These are phyloP conservation scores for Oscarella lobularis DNA, from an alignment of 37 sponge, comb jelly and placozoan genomes.

Conservation along the genomic window DNA sequence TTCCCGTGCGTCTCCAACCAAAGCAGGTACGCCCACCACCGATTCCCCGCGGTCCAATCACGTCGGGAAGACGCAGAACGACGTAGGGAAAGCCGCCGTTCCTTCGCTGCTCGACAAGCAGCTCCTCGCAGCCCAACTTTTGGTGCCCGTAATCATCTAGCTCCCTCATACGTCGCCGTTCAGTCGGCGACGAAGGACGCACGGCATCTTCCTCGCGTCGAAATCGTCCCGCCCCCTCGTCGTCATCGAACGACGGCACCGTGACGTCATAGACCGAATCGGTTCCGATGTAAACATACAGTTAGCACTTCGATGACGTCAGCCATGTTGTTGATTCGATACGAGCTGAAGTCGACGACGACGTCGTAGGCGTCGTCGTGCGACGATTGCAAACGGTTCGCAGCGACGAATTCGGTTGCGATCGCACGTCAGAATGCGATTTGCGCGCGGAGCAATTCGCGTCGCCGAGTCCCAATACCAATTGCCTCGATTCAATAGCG, in stretches of 20 bases:
- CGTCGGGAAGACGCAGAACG: constrained; percentile 27
- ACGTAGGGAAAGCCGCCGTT: constrained; percentile 2
- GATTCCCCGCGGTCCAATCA: constrained; percentile 35
- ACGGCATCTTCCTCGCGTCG: constrained; percentile 14
- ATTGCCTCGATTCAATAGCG: constrained; percentile 19
- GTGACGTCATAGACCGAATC: constrained; percentile 39
- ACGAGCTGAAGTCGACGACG: constrained; percentile 27
- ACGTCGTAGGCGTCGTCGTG: constrained; percentile 8
- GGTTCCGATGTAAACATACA: constrained; percentile 29
- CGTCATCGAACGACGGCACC: neutral
- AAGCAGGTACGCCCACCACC: constrained; percentile 26
- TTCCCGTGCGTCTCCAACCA: constrained; percentile 15
- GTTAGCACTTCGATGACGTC: constrained; percentile 1
- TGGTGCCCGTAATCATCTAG: constrained; percentile 20
- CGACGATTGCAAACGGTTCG: constrained; percentile 13
- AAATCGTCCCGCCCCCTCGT: neutral
- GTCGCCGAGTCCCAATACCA: constrained; percentile 19
- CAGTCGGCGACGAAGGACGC: neutral
- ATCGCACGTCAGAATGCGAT: neutral
- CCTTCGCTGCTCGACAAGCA: neutral
- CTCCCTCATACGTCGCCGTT: neutral
- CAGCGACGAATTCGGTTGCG: neutral
- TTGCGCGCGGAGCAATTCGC: constrained; percentile 5
- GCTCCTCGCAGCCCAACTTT: constrained; percentile 21
- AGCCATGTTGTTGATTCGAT: constrained; percentile 6